Conservation (phyloP, 2,113 vertebrate species). For the Phyllostomus hastatus region DNA sequence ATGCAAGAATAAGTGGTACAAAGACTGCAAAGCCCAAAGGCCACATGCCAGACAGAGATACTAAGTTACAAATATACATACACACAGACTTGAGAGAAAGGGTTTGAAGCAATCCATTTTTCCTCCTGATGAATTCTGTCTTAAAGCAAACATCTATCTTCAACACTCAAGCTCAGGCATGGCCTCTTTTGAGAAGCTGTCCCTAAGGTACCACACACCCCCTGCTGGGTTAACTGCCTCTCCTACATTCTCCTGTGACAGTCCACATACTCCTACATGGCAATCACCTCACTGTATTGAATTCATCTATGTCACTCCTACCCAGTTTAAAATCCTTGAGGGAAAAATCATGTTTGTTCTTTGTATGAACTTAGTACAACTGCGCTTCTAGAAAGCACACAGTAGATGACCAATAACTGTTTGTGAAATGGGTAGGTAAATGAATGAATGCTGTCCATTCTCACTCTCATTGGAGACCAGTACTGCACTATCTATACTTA, state of each 20-base stretch:
- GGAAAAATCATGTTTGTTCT: neutral
- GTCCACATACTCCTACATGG: neutral
- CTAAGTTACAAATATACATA: neutral
- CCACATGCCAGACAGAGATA: neutral
- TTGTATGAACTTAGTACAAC: neutral
- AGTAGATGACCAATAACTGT: neutral
- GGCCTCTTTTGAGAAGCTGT: neutral
- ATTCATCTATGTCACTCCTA: neutral
- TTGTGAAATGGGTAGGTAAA: neutral
- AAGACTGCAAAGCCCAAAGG: neutral
- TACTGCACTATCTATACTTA: neutral
- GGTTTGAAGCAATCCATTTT: neutral
- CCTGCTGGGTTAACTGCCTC: neutral
- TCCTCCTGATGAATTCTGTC: neutral
- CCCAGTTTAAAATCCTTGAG: neutral
- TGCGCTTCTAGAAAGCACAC: neutral
- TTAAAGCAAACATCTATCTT: neutral
- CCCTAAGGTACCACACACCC: neutral
- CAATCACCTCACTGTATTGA: neutral
- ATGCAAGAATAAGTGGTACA: neutral
- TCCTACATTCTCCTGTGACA: neutral
- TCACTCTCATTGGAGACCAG: neutral
- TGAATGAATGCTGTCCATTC: neutral
- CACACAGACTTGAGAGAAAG: neutral
- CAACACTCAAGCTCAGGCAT: neutral